A percentile compares a stretch with the other conserved stretches of the same genome.
Evolutionary conservation across 35 echinoderm and acorn worm genomes (phyloP).

Genomic region (Apostichopus japonicus): DNA sequence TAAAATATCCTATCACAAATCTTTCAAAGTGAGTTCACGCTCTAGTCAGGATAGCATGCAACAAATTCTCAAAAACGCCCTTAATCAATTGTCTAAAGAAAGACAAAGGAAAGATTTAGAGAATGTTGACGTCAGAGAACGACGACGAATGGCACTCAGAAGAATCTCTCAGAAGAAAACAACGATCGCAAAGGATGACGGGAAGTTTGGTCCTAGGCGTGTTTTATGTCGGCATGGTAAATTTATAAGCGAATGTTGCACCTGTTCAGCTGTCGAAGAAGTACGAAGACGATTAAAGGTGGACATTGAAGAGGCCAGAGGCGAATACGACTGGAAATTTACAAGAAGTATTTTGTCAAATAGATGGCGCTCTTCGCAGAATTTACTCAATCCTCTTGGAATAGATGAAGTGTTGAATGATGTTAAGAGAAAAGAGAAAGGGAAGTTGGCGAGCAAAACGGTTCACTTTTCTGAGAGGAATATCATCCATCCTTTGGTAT

Average conservation of each 20-base stretch:
- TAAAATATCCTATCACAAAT: conserved; percentile 44
- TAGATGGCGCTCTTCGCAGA: conserved; percentile 40
- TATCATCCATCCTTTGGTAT: background rate
- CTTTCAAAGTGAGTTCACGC: background rate
- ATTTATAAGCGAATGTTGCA: conserved; percentile 22
- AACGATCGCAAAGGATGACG: background rate
- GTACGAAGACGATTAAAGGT: conserved; percentile 2
- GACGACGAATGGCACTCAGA: background rate
- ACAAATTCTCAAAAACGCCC: conserved; percentile 14
- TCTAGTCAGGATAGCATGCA: background rate
- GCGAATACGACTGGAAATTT: conserved; percentile 1
- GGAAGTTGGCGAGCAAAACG: background rate
- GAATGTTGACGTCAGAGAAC: background rate
- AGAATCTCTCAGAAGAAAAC: background rate
- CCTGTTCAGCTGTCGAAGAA: conserved; percentile 23
- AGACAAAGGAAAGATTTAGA: background rate
- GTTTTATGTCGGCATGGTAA: background rate
- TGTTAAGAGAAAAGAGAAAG: background rate
- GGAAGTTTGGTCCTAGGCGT: background rate
- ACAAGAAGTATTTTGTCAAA: background rate
- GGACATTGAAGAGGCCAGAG: background rate
- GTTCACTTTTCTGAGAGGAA: background rate
- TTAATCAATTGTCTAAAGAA: conserved; percentile 14
- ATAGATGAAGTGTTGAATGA: background rate
- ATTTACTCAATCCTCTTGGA: background rate